Evolutionary conservation across 2,113 vertebrate species (phyloP), one percentile per base, ranked within the genome.

Genomic region (Pantherophis guttatus): DNA sequence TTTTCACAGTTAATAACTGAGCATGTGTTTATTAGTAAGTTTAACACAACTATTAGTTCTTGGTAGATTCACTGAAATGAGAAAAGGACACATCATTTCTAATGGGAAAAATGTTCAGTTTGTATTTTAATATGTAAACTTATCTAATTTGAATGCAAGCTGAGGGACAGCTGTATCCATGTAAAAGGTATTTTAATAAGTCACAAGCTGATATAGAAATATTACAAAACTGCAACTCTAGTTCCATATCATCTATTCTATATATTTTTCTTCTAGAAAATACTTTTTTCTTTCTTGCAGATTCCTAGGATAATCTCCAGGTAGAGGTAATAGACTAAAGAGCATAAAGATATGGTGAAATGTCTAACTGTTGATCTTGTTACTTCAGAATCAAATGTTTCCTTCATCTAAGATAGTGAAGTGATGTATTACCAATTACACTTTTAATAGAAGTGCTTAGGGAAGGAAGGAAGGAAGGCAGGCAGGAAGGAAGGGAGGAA

Each of bases 1-100:
- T 89, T 94, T 91, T 70, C 23, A 88, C 4, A 91, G 65, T 92
- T 89, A 89, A 5, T 58, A 92, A 29, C 50, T 87, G 88, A 94
- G 15, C 5, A 93, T 11, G 52, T 2, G 24, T 90, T 94, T 90
- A 39, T 87, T 70, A n/a, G n/a, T 55, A 85, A 88, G 19, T 52
- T 29, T 81, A 52, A 94, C 24, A 91, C 39, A 88, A 65, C 29
- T 44, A 8, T 53, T 23, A 26, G 29, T 92, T 1, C 50, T 58
- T 91, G n/a, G 33, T 94, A 89, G 0, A 52, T 7, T 48, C 92
- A 33, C 0, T 92, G 92, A 44, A 91, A 55, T 54, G 29, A 59
- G 52, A 3, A 50, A 95, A 91, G 5, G 12, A 9, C 39, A 57
- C 39, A 90, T 48, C 23, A 65, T 52, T 81, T 81, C 75, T 44